phyloP scores from a whole-genome alignment of 2,797 vertebrate species.

The Euthynnus affinis region DNA sequence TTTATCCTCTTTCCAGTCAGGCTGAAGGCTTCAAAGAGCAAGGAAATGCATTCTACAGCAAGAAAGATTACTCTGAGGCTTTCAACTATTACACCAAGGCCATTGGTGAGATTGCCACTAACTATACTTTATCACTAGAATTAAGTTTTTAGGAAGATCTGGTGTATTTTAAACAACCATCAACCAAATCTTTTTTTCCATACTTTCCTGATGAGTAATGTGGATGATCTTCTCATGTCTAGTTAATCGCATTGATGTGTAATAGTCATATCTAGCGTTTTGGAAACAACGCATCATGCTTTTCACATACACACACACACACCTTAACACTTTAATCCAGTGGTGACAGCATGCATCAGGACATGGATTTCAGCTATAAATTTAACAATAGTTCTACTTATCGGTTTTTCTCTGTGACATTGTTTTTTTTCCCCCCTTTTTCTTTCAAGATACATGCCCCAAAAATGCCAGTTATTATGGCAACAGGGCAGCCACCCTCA shows the following conservation, averaged over 20 bases:
- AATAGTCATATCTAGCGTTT: not conserved
- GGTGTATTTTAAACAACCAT: not conserved
- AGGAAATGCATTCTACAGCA: conserved; percentile 93
- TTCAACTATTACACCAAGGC: conserved; percentile 98
- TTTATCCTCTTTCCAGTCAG: conserved; percentile 82
- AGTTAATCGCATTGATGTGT: not conserved
- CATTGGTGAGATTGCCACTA: conserved; percentile 88
- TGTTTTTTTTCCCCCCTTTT: not conserved
- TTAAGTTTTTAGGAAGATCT: not conserved
- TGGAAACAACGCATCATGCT: too few relatives aligned
- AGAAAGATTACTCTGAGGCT: conserved; percentile 96
- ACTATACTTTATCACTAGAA: not conserved
- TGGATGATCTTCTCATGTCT: not conserved
- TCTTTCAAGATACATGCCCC: conserved; percentile 87
- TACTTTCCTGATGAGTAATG: conserved; percentile 7
- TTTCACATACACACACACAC: not conserved
- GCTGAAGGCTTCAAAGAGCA: conserved; percentile 96
- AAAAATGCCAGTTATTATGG: conserved; percentile 96
- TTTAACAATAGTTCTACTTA: not conserved
- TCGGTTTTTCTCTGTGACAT: not conserved
- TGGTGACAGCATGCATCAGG: too few relatives aligned
- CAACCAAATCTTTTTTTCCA: not conserved
- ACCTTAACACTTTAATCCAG: not conserved
- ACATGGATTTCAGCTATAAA: not conserved
- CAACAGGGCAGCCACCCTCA: conserved; percentile 95